These are phyloP conservation scores for Osmoderma eremita DNA, from an alignment of 2,888 invertebrate species.

Conservation along the genomic window DNA sequence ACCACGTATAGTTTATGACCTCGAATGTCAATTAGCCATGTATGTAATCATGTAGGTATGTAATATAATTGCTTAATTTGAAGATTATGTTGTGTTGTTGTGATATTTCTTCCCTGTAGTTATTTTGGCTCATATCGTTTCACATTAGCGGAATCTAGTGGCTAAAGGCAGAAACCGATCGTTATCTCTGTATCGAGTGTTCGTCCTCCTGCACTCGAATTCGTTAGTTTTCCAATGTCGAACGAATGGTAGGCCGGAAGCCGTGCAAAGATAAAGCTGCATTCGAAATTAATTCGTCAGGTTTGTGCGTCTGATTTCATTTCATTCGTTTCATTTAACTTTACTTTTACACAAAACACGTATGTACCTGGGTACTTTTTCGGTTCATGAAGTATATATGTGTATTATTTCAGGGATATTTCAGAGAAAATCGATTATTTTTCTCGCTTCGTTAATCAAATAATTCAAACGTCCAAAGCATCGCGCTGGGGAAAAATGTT, in stretches of 20 bases:
- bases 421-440: too few relatives aligned
- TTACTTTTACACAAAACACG: too few relatives aligned
- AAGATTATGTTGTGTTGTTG: slow-evolving; percentile 56
- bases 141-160: slow-evolving; percentile 62
- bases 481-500: too few relatives aligned
- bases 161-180: slow-evolving; percentile 59
- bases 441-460: too few relatives aligned
- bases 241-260: background rate
- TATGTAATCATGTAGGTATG: slow-evolving; percentile 60
- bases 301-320: background rate
- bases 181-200: slow-evolving; percentile 15
- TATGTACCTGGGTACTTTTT: too few relatives aligned
- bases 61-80: slow-evolving; percentile 61
- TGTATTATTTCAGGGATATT: too few relatives aligned
- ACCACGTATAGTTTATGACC: slow-evolving; percentile 37
- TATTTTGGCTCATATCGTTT: slow-evolving; percentile 50
- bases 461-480: too few relatives aligned
- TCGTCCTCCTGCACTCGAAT: slow-evolving; percentile 18
- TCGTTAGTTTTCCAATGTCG: slow-evolving; percentile 16
- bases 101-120: slow-evolving; percentile 57
- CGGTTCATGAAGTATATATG: too few relatives aligned
- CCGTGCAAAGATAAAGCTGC: background rate
- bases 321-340: too few relatives aligned
- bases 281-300: background rate
- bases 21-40: slow-evolving; percentile 43